Evolutionary conservation across 1,140 invertebrate species (phyloP), one percentile per base, ranked within the genome.

Genomic region (Aethina tumida): DNA sequence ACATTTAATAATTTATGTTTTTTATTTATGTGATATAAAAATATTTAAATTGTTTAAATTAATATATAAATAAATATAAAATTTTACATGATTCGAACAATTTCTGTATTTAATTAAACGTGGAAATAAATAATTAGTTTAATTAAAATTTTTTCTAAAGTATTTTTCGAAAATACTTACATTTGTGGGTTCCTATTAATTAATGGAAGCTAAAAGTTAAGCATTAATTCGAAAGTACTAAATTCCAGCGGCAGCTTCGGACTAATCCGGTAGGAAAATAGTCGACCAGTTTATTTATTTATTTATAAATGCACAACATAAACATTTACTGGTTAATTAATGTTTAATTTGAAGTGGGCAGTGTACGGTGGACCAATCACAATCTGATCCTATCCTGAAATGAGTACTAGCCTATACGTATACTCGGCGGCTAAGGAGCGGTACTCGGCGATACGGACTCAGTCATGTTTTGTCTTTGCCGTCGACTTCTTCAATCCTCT

Each of bases 381-480:
- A 35, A 35, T 27, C 49, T 36, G 34, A 42, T 46, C 32, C 52
- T 46, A 51, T 53, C 49, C 43, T 47, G 39, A 33, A 49, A 38
- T 25, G 30, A 28, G 35, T 38, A 38, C 32, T 35, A 35, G 24
- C 35, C 35, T 50, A 41, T 38, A 25, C 22, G 14, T 35, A 49
- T 49, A 48, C 49, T 39, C 39, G 45, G 49, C 39, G 29, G 25
- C 38, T 44, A 43, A 22, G 35, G 35, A 28, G 30, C 25, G 35
- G 26, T 38, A 38, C n/a, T n/a, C n/a, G n/a, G n/a, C 35, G 45
- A 32, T 43, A n/a, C 33, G 25, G 25, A n/a, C n/a, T n/a, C 49
- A 52, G 49, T 52, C 47, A 52, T 49, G 49, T 35, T 35, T 46
- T 34, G 46, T 40, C 49, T 41, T 40, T 43, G 31, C 34, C 26